Percentiles rank a stretch among this genome's conserved stretches.
Conservation (phyloP, 2,888 invertebrate species). For the Lithosia quadra region DNA sequence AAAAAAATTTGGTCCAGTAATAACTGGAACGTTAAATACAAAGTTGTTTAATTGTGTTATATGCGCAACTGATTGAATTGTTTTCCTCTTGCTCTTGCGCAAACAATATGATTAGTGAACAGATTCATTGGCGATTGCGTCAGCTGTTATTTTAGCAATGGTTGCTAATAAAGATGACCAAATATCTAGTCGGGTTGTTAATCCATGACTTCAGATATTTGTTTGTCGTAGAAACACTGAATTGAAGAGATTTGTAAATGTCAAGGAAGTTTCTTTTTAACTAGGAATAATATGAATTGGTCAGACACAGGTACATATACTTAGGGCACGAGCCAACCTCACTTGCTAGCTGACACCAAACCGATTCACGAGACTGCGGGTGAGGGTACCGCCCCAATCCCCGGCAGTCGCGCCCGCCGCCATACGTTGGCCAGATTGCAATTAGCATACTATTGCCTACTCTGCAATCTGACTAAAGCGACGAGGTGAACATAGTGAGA, state of each 20-base stretch:
- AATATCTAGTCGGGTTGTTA: background rate
- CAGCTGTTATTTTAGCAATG: slow-evolving; percentile 30
- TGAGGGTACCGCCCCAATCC: too few species aligned
- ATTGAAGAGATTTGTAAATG: background rate
- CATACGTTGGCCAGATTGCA: too few species aligned
- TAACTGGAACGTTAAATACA: background rate
- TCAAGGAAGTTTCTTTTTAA: background rate
- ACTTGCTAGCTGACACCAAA: too few species aligned
- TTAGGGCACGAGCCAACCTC: too few species aligned
- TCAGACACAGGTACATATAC: too few species aligned
- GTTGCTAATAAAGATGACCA: slow-evolving; percentile 7
- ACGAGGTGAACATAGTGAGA: too few species aligned
- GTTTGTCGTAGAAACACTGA: background rate
- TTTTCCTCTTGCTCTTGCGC: slow-evolving; percentile 21
- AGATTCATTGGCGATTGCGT: slow-evolving; percentile 29
- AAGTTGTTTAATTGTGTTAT: slow-evolving; percentile 15
- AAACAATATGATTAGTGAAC: slow-evolving; percentile 43
- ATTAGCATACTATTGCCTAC: too few species aligned
- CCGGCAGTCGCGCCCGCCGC: too few species aligned
- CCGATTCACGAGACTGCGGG: too few species aligned
- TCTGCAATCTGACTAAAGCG: too few species aligned
- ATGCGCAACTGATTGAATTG: slow-evolving; percentile 35
- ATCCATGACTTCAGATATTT: background rate
- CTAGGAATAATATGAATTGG: too few species aligned
- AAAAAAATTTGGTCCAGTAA: background rate